Conservation (phyloP, 2,113 vertebrate species). For the Poeciliopsis retropinna region DNA sequence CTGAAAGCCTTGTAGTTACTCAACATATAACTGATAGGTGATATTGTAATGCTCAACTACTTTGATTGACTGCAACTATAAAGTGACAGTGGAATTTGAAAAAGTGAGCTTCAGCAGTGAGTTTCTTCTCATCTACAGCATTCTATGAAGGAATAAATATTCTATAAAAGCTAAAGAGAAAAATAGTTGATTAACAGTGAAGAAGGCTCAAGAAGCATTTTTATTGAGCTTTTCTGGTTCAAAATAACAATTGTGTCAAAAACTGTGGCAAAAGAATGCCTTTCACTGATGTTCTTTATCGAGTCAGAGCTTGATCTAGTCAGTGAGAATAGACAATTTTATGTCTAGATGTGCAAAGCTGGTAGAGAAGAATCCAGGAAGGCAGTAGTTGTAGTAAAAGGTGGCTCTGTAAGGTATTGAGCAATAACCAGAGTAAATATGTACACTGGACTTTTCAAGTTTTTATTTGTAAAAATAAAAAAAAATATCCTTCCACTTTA, state of each 20-base stretch:
- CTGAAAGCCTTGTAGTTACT: not conserved
- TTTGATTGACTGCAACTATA: slow-evolving; percentile 9
- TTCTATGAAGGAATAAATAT: not conserved
- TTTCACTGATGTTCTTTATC: not conserved
- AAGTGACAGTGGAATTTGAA: not conserved
- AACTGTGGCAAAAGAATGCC: not conserved
- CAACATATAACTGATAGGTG: not conserved
- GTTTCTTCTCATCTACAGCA: not conserved
- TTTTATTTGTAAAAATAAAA: not conserved
- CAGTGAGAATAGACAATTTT: not conserved
- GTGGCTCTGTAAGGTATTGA: not conserved
- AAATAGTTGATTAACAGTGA: not conserved
- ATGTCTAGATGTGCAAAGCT: not conserved
- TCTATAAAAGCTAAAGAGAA: not conserved
- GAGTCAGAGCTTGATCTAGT: not conserved
- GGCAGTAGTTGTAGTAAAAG: not conserved
- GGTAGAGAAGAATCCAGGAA: not conserved
- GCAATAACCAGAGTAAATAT: not conserved
- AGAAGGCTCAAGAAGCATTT: slow-evolving; percentile 9
- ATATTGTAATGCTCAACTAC: slow-evolving; percentile 2
- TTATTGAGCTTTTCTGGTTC: not conserved
- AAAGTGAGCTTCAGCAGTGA: not conserved
- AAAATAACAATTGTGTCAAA: not conserved
- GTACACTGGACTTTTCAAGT: not conserved
- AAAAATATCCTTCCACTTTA: not conserved